phyloP scores from a whole-genome alignment of 2,797 vertebrate genomes.

The Sorex maritimensis region DNA sequence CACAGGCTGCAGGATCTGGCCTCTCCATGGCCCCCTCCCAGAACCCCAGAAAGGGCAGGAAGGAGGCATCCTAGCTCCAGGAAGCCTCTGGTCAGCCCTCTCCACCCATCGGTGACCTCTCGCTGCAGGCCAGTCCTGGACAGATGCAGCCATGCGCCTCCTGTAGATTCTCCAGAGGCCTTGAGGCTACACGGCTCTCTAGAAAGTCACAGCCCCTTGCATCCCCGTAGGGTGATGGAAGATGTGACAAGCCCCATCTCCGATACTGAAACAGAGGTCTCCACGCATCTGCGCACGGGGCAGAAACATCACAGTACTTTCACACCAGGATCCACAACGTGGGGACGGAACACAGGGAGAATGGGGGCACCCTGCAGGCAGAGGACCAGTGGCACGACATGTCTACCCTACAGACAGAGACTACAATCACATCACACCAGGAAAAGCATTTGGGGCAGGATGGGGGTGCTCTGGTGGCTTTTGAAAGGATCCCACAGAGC shows the following conservation, averaged over 20 bases:
- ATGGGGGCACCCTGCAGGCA: slow-evolving; percentile 63
- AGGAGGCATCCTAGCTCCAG: neutral
- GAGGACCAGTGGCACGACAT: slow-evolving; percentile 74
- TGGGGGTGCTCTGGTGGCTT: neutral
- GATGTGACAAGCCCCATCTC: slow-evolving; percentile 60
- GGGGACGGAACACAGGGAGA: slow-evolving; percentile 78
- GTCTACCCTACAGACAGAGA: slow-evolving; percentile 60
- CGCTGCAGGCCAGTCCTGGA: neutral
- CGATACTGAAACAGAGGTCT: slow-evolving; percentile 75
- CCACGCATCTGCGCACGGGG: neutral
- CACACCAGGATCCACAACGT: slow-evolving; percentile 35
- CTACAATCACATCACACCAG: slow-evolving; percentile 78
- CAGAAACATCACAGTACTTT: slow-evolving; percentile 71
- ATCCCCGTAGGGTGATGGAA: slow-evolving; percentile 4
- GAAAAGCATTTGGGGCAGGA: too few species aligned
- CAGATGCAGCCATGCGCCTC: slow-evolving; percentile 9
- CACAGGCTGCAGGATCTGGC: slow-evolving; percentile 53
- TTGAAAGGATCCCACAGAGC: slow-evolving; percentile 73
- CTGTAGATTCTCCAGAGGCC: slow-evolving; percentile 56
- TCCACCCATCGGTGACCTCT: neutral
- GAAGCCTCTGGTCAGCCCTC: neutral
- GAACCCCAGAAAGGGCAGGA: neutral
- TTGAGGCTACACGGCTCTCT: slow-evolving; percentile 63
- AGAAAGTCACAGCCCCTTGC: slow-evolving; percentile 59
- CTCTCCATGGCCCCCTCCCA: neutral